Evolutionary conservation across 2,113 vertebrate species (phyloP).

Genomic region (Centropristis striata): DNA sequence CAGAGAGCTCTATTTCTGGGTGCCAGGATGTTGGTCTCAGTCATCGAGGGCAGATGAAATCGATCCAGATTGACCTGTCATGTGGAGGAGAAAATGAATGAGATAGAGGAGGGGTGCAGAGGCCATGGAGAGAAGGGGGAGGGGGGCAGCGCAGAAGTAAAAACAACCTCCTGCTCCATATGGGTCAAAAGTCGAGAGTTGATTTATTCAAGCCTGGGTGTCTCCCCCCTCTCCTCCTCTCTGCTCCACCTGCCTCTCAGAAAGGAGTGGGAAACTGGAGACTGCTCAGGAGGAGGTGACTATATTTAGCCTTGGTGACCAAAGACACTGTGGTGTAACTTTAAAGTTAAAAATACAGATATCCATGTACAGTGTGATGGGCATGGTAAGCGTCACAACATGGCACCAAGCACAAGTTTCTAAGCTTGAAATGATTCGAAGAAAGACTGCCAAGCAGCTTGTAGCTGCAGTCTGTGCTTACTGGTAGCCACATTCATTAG

Average conservation of each 20-base stretch:
- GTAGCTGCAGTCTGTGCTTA: background rate
- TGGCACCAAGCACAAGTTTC: slow-evolving; percentile 31
- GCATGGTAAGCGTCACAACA: slow-evolving; percentile 52
- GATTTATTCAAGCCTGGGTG: slow-evolving; percentile 75
- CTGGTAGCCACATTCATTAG: background rate
- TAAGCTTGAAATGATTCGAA: slow-evolving; percentile 2
- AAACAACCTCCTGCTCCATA: slow-evolving; percentile 75
- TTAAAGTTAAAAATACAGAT: slow-evolving; percentile 86
- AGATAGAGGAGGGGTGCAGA: slow-evolving; percentile 65
- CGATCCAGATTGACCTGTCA: slow-evolving; percentile 81
- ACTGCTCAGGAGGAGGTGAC: slow-evolving; percentile 69
- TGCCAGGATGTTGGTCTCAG: slow-evolving; percentile 80
- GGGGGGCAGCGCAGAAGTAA: slow-evolving; percentile 55
- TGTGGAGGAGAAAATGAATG: slow-evolving; percentile 79
- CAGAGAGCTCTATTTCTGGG: slow-evolving; percentile 78
- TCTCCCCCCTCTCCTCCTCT: slow-evolving; percentile 41
- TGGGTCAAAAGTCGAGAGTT: slow-evolving; percentile 76
- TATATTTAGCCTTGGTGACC: slow-evolving; percentile 81
- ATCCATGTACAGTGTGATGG: slow-evolving; percentile 79
- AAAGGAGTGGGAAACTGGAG: slow-evolving; percentile 85
- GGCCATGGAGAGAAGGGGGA: slow-evolving; percentile 39
- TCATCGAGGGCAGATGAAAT: slow-evolving; percentile 80
- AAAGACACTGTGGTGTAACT: slow-evolving; percentile 79
- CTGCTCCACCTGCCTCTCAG: slow-evolving; percentile 80
- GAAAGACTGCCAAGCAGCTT: slow-evolving; percentile 3